Conservation (phyloP, 1,140 invertebrate genomes). For the Macrocentrus cingulum region DNA sequence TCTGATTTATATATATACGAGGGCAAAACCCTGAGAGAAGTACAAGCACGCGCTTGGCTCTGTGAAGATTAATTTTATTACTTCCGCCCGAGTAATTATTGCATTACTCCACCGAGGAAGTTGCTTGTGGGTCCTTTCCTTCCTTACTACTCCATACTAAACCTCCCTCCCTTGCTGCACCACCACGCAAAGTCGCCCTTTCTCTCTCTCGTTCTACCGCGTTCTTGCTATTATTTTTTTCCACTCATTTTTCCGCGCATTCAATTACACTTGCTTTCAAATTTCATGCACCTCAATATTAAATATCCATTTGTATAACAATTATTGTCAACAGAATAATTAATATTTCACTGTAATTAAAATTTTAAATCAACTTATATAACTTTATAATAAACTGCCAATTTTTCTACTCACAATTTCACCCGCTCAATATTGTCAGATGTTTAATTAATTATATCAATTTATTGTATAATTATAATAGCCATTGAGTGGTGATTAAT, state of each 20-base stretch:
- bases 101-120: constrained; percentile 45
- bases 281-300: constrained; percentile 7
- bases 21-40: constrained; percentile 37
- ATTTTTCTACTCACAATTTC: no score
- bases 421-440: no score
- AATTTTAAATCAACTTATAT: no score
- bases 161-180: not conserved
- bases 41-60: constrained; percentile 4
- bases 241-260: not conserved
- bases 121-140: constrained; percentile 28
- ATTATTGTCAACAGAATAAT: not conserved
- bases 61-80: constrained; percentile 54
- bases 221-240: not conserved
- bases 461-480: no score
- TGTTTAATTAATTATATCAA: no score
- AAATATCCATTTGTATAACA: not conserved
- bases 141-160: constrained; percentile 23
- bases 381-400: no score
- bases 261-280: constrained; percentile 15
- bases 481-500: no score
- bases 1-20: constrained; percentile 55
- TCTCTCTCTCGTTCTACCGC: constrained; percentile 1
- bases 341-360: not conserved
- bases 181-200: constrained; percentile 15
- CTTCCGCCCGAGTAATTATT: constrained; percentile 53